Percentiles rank a stretch among this genome's conserved stretches.
Conservation (phyloP, 2,888 invertebrate genomes). For the Drepana falcataria region DNA sequence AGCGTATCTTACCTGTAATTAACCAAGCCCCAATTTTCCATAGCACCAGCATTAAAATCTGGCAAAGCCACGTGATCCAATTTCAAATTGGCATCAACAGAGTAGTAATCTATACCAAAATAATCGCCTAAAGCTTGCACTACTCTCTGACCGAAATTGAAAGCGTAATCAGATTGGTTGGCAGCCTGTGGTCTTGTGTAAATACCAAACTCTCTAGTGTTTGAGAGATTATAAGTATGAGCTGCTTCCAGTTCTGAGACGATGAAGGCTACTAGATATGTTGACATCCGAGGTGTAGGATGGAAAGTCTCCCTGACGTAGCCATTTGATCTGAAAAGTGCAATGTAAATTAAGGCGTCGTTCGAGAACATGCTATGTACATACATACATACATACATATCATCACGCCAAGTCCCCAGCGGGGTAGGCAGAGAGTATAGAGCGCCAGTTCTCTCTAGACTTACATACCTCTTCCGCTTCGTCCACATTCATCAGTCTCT, state of each 20-base stretch:
- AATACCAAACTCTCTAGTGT: conserved; percentile 73
- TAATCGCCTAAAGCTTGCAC: conserved; percentile 75
- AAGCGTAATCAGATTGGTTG: conserved; percentile 82
- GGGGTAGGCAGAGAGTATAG: no score
- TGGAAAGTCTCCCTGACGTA: conserved; percentile 81
- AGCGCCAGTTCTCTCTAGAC: no score
- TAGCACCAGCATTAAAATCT: conserved; percentile 90
- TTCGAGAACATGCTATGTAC: no score
- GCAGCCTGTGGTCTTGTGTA: conserved; percentile 84
- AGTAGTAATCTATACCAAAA: conserved; percentile 76
- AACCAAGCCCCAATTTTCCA: conserved; percentile 95
- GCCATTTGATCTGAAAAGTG: conserved; percentile 65
- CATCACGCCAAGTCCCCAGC: no score
- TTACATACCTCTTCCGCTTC: no score
- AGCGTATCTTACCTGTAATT: conserved; percentile 85
- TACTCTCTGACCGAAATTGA: conserved; percentile 76
- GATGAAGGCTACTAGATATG: conserved; percentile 90
- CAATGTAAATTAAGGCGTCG: no score
- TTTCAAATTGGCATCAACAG: conserved; percentile 80
- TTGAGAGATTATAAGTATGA: conserved; percentile 28
- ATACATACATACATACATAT: no score
- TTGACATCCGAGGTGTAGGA: conserved; percentile 84
- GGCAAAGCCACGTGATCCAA: conserved; percentile 92
- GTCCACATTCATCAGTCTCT: no score
- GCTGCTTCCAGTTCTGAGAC: conserved; percentile 83